Evolutionary conservation across 2,113 vertebrate genomes (phyloP).

Genomic region (Chlorodrepanis virens): DNA sequence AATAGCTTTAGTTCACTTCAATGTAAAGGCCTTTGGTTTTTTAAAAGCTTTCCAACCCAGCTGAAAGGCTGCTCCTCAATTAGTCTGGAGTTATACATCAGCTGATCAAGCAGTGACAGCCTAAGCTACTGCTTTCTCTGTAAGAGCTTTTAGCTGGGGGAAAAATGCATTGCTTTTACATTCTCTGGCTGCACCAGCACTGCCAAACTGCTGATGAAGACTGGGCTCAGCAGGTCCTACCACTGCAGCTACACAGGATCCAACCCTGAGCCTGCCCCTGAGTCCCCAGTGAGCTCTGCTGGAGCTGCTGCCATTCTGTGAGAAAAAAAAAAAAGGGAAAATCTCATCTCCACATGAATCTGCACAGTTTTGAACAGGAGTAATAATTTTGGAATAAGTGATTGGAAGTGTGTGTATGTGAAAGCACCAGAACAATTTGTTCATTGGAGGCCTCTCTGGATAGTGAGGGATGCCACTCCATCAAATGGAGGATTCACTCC

Average conservation of each 20-base stretch:
- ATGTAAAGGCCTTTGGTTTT: constrained; percentile 22
- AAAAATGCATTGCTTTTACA: background rate
- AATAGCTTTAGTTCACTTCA: constrained; percentile 56
- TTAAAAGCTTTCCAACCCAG: constrained; percentile 23
- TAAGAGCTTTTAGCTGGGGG: background rate
- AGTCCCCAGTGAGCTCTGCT: background rate
- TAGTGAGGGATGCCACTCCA: background rate
- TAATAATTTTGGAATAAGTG: background rate
- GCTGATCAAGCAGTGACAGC: constrained; percentile 2
- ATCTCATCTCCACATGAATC: background rate
- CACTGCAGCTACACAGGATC: background rate
- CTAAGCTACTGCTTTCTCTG: background rate
- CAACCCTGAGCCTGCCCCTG: background rate
- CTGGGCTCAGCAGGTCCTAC: background rate
- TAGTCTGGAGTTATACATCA: constrained; percentile 12
- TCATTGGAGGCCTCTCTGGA: background rate
- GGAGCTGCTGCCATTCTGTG: background rate
- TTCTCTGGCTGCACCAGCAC: background rate
- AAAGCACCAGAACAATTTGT: background rate
- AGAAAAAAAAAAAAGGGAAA: background rate
- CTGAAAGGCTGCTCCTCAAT: constrained; percentile 25
- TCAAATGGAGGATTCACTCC: background rate
- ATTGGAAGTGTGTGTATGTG: background rate
- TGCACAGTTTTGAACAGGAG: background rate
- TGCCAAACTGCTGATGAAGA: background rate